phyloP scores from a whole-genome alignment of 2,797 vertebrate genomes.

The Platalea minor region DNA sequence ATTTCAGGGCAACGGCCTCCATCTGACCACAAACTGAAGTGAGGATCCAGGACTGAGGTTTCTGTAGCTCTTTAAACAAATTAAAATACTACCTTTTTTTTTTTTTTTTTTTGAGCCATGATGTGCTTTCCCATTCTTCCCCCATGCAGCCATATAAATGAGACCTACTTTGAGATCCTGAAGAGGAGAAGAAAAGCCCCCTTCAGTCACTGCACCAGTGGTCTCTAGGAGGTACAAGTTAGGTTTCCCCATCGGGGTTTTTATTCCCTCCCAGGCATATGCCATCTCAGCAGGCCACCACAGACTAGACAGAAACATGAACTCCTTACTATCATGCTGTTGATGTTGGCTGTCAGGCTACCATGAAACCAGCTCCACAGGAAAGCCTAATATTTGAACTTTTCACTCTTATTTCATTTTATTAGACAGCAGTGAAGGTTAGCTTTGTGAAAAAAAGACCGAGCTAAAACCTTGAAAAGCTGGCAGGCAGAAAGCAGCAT shows the following conservation, averaged over 20 bases:
- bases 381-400: conserved; percentile 86
- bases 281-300: conserved; percentile 68
- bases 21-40: neutral
- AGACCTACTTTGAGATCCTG: neutral
- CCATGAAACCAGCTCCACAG: conserved; percentile 72
- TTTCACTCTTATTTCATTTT: conserved; percentile 76
- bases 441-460: neutral
- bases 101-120: neutral
- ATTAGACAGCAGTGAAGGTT: conserved; percentile 69
- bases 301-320: conserved; percentile 78
- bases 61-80: neutral
- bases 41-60: neutral
- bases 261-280: conserved; percentile 47
- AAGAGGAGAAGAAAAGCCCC: neutral
- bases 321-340: conserved; percentile 62
- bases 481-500: neutral
- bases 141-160: neutral
- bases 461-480: neutral
- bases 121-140: neutral
- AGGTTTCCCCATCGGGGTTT: conserved; percentile 12
- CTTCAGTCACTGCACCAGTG: neutral
- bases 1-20: neutral
- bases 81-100: neutral
- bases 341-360: conserved; percentile 73
- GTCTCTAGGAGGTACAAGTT: neutral